Conservation (phyloP, 2,797 vertebrate genomes). For the Bovichtus diacanthus region DNA sequence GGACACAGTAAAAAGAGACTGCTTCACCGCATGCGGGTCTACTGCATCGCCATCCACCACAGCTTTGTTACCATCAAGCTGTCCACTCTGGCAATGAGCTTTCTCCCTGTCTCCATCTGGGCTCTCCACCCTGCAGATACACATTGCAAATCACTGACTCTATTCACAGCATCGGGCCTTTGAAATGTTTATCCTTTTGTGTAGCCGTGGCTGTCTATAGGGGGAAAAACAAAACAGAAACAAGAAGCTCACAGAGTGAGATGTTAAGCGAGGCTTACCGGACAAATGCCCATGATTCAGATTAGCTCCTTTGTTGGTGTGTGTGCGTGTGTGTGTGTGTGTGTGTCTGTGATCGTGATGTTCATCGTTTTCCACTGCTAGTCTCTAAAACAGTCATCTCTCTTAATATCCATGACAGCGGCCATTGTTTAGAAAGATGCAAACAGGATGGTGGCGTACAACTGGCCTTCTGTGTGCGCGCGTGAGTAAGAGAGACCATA, state of each 20-base stretch:
- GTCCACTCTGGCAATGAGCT: constrained; percentile 77
- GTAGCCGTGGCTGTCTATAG: constrained; percentile 57
- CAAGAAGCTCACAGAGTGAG: constrained; percentile 72
- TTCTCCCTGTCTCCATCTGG: constrained; percentile 80
- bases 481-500: constrained; percentile 71
- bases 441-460: constrained; percentile 81
- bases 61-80: constrained; percentile 80
- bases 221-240: constrained; percentile 60
- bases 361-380: constrained; percentile 68
- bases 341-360: constrained; percentile 43
- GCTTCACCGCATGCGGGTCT: constrained; percentile 52
- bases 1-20: constrained; percentile 20
- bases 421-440: constrained; percentile 76
- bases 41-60: constrained; percentile 67
- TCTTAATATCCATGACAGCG: constrained; percentile 77
- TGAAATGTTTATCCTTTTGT: constrained; percentile 83
- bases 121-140: constrained; percentile 72
- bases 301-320: constrained; percentile 74
- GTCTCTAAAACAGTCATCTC: constrained; percentile 76
- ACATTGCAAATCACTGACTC: constrained; percentile 78
- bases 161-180: constrained; percentile 72
- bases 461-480: constrained; percentile 68
- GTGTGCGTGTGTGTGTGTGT: constrained; percentile 14
- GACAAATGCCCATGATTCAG: constrained; percentile 81
- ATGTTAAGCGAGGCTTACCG: constrained; percentile 73